phyloP scores from a whole-genome alignment of 2,797 vertebrate species.

The Otolemur crassicaudatus region DNA sequence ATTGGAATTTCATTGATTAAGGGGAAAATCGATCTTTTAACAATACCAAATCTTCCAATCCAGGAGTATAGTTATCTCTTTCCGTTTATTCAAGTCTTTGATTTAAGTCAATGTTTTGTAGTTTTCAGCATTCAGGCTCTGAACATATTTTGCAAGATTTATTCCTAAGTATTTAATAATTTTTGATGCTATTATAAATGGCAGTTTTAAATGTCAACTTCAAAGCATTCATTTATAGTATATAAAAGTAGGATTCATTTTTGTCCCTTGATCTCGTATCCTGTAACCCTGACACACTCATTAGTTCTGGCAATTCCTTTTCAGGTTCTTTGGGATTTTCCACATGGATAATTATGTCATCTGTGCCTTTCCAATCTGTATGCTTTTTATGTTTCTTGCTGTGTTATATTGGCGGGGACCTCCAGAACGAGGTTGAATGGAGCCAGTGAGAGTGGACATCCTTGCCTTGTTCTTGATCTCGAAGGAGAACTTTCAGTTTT shows the following conservation, averaged over 20 bases:
- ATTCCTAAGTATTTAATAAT: neutral
- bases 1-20: neutral
- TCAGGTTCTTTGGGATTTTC: neutral
- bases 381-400: neutral
- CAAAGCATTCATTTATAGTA: neutral
- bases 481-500: neutral
- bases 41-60: neutral
- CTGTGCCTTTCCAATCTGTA: neutral
- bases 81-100: neutral
- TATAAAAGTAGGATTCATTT: neutral
- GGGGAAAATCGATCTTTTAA: neutral
- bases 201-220: neutral
- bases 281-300: neutral
- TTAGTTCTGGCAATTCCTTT: neutral
- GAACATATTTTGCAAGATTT: neutral
- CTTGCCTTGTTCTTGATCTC: neutral
- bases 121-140: neutral
- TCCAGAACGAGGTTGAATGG: neutral
- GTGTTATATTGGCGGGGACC: neutral
- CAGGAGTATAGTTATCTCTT: neutral
- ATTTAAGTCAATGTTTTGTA: neutral
- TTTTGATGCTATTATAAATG: neutral
- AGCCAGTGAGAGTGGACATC: neutral
- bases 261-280: neutral
- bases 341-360: no score